Evolutionary conservation across 2,888 invertebrate genomes (phyloP).

Genomic region (Bimastos eiseni): DNA sequence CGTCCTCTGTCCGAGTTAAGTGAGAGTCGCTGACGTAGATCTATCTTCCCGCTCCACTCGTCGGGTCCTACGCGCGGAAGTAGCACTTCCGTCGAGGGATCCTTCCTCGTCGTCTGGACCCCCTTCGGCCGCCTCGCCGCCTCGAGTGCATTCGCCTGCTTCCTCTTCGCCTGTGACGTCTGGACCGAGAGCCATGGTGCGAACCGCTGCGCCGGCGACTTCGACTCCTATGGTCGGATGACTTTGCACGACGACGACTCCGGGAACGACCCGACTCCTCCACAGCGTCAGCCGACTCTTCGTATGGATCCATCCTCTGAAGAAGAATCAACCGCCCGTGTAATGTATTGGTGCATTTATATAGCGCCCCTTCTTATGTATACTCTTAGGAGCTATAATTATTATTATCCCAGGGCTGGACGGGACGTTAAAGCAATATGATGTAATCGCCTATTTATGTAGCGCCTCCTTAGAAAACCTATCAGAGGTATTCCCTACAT

Average conservation of each 20-base stretch:
- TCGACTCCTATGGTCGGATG: neutral
- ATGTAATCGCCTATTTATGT: no score
- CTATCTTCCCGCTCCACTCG: neutral
- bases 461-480: no score
- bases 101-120: neutral
- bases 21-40: neutral
- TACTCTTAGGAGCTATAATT: no score
- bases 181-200: neutral
- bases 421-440: no score
- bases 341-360: no score
- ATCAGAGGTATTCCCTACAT: no score
- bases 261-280: neutral
- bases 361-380: no score
- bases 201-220: neutral
- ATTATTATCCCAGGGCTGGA: no score
- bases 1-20: neutral
- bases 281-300: neutral
- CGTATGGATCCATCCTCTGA: neutral
- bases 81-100: neutral
- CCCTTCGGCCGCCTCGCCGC: neutral
- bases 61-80: neutral
- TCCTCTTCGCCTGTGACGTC: neutral
- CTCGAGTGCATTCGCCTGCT: neutral
- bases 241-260: neutral
- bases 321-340: neutral